phyloP scores from a whole-genome alignment of 30 jellyfish, hydroid and myxozoan species.

The Mastigias papua region DNA sequence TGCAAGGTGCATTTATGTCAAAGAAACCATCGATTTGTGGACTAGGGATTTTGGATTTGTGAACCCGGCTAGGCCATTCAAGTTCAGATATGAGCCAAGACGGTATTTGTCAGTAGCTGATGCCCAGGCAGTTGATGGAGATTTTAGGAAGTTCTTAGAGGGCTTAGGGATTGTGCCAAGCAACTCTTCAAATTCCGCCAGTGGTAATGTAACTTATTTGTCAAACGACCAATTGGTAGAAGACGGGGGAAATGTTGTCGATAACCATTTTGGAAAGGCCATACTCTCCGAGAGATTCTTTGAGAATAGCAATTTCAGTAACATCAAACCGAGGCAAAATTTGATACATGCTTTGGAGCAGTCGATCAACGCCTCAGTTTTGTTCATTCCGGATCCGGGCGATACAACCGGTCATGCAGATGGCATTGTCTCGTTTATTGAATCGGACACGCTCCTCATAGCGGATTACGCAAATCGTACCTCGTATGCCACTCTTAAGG shows the following conservation, averaged over 20 bases:
- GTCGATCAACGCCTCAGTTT: slow-evolving; percentile 12
- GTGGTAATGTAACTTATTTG: background rate
- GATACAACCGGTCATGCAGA: slow-evolving; percentile 72
- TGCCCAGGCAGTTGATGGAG: slow-evolving; percentile 12
- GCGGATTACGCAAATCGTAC: slow-evolving; percentile 13
- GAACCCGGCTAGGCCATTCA: slow-evolving; percentile 43
- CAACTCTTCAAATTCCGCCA: background rate
- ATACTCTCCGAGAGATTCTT: slow-evolving; percentile 43
- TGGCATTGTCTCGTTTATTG: slow-evolving; percentile 57
- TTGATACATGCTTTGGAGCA: slow-evolving; percentile 11
- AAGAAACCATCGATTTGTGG: slow-evolving; percentile 47
- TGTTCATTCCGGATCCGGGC: slow-evolving; percentile 59
- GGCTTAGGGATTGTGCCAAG: background rate
- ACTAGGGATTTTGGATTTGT: slow-evolving; percentile 51
- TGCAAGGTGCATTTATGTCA: slow-evolving; percentile 25
- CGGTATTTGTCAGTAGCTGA: slow-evolving; percentile 14
- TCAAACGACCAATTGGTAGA: slow-evolving; percentile 4
- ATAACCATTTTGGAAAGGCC: slow-evolving; percentile 44
- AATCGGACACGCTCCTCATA: slow-evolving; percentile 38
- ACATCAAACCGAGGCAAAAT: background rate
- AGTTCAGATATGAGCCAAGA: slow-evolving; percentile 49
- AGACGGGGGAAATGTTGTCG: slow-evolving; percentile 70
- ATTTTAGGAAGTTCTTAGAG: slow-evolving; percentile 9
- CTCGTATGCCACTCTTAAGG: slow-evolving; percentile 16
- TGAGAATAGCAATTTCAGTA: slow-evolving; percentile 14